Evolutionary conservation across 2,888 invertebrate species (phyloP).

Genomic region (Campoplex nolae): DNA sequence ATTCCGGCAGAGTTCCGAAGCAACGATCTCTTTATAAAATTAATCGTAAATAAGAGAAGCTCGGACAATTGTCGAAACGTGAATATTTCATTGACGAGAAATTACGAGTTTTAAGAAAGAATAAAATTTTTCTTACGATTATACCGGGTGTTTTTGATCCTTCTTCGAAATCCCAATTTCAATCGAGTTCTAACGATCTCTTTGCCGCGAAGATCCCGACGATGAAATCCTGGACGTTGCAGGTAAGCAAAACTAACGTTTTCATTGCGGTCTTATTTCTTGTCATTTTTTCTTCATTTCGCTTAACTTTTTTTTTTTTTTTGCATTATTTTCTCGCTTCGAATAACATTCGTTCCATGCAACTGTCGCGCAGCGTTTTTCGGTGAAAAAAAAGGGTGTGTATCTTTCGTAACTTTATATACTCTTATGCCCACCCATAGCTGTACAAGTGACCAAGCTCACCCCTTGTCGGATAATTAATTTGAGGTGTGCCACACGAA

Average conservation of each 20-base stretch:
- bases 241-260: constrained; percentile 20
- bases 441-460: constrained; percentile 38
- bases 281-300: background rate
- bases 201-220: constrained; percentile 38
- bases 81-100: background rate
- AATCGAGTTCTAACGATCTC: background rate
- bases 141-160: background rate
- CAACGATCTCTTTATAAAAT: constrained; percentile 16
- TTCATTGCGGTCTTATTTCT: background rate
- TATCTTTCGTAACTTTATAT: constrained; percentile 48
- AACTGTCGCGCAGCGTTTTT: constrained; percentile 16
- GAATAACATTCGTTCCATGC: background rate
- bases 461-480: constrained; percentile 58
- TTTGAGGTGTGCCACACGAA: constrained; percentile 65
- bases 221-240: constrained; percentile 38
- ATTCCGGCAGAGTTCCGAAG: constrained; percentile 58
- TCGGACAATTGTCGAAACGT: background rate
- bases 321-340: background rate
- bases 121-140: background rate
- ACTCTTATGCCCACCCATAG: constrained; percentile 26
- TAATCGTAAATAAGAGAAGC: background rate
- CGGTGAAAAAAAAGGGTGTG: constrained; percentile 55
- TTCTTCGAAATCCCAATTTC: background rate
- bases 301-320: background rate
- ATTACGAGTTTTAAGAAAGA: background rate